Base-by-base conservation (phyloP, 2,797 vertebrate species). In the Petrocephalus schoutedeni region DNA sequence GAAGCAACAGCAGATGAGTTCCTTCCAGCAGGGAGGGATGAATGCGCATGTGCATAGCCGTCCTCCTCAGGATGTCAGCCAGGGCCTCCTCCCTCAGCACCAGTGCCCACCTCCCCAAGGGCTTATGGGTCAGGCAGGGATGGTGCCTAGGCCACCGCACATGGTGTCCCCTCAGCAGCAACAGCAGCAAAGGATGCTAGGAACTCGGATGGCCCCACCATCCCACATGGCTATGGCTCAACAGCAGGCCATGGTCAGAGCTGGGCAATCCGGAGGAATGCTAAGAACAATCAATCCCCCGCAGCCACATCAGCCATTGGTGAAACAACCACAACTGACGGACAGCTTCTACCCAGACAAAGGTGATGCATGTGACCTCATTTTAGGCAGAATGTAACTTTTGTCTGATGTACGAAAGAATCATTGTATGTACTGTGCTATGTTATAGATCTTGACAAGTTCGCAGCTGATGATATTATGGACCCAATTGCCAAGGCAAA, bases 401-500 rank as follows among this genome's bases (percentile, higher is more conserved):
- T 36, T 59, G 56, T 61, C 23, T 21, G 3, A n/a, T 49, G 85
- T 49, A 41, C 19, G 21, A 12, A 53, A 12, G 53, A 49, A 36
- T 45, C 56, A 61, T 57, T 45, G 32, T 6, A 8, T 36, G 21
- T 8, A 41, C 19, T 4, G 8, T 67, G 21, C 16, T 67, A 21
- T 36, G 23, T 87, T 57, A 32, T 90, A 99, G 98, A 99, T 92
- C 94, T 99, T 91, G 98, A 99, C 90, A 99, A 97, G 93, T 98
- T 99, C 96, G 96, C 96, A 1, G 93, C 97, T 0, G 98, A 99
- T 94, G 98, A 99, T 92, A 98, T 99, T 89, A 96, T 98, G 93
- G 98, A 99, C 93, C 98, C 98, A 4, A 99, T 99, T 91, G 97
- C 98, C 21, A 99, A 99, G 91, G 98, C 98, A 87, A 99, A 99